Conservation (phyloP, 2,888 invertebrate species). For the Phorcus lineatus region DNA sequence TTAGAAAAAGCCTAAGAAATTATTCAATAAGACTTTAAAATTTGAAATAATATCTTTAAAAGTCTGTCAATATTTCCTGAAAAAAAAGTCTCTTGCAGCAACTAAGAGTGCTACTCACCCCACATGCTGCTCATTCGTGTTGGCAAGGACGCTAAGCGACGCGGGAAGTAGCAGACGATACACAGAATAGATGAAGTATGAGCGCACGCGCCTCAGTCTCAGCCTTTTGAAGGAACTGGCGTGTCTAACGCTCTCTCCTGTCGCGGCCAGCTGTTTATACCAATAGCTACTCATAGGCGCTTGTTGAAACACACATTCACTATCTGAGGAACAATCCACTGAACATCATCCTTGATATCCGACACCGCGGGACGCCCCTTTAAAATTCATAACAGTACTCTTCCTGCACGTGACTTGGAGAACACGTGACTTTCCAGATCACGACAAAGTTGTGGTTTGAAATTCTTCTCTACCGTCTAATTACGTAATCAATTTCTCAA, state of each 20-base stretch:
- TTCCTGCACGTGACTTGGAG: too few relatives aligned
- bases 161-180: conserved; percentile 2
- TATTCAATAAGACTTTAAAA: too few relatives aligned
- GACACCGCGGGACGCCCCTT: not conserved
- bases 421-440: too few relatives aligned
- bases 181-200: not conserved
- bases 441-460: too few relatives aligned
- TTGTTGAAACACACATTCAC: not conserved
- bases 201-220: not conserved
- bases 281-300: not conserved
- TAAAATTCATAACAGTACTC: not conserved
- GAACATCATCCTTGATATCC: not conserved
- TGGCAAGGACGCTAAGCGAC: not conserved
- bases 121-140: not conserved
- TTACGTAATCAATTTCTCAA: too few relatives aligned
- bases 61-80: too few relatives aligned
- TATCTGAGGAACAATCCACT: not conserved
- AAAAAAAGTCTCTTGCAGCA: too few relatives aligned
- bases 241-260: not conserved
- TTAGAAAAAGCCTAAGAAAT: too few relatives aligned
- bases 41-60: too few relatives aligned
- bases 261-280: not conserved
- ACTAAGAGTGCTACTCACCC: not conserved
- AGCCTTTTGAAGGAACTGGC: not conserved
- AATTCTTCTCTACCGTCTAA: too few relatives aligned